Conservation (phyloP, 1,140 invertebrate genomes). For the Holcopasites calliopsidis region DNA sequence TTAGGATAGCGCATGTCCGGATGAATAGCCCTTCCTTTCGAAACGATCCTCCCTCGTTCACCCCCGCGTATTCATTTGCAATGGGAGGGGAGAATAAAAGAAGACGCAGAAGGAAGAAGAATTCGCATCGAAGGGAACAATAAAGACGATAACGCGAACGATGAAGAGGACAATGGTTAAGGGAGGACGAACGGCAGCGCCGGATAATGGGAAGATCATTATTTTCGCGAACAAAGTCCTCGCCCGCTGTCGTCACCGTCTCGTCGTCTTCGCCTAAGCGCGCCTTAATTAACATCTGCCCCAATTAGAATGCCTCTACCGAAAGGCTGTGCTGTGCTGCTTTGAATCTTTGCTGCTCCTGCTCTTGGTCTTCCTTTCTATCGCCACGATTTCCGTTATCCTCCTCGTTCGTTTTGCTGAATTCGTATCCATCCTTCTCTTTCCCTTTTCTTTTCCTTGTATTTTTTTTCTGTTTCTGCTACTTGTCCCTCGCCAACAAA, state of each 20-base stretch:
- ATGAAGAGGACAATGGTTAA: conserved; percentile 76
- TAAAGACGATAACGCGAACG: conserved; percentile 76
- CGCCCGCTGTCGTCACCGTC: conserved; percentile 57
- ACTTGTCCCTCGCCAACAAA: conserved; percentile 24
- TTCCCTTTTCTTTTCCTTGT: conserved; percentile 8
- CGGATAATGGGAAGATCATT: conserved; percentile 78
- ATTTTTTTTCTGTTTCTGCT: neutral
- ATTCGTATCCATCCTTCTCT: conserved; percentile 7
- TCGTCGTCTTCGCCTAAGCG: conserved; percentile 65
- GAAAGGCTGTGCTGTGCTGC: conserved; percentile 44
- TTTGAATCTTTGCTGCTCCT: conserved; percentile 41
- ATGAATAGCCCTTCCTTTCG: neutral
- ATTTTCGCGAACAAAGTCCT: conserved; percentile 77
- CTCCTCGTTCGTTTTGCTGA: neutral
- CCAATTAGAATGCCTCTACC: conserved; percentile 68
- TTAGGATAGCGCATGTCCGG: conserved; percentile 21
- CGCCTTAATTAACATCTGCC: conserved; percentile 74
- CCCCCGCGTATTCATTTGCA: conserved; percentile 6
- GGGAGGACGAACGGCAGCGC: conserved; percentile 63
- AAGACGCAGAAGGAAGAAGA: conserved; percentile 17
- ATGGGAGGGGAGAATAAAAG: conserved; percentile 23
- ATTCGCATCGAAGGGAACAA: conserved; percentile 59
- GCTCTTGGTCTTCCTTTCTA: neutral
- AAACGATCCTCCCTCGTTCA: neutral
- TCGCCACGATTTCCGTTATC: neutral